Evolutionary conservation across 2,113 vertebrate species (phyloP), one percentile per base, ranked within the genome.

Genomic region (Neogobius melanostomus): DNA sequence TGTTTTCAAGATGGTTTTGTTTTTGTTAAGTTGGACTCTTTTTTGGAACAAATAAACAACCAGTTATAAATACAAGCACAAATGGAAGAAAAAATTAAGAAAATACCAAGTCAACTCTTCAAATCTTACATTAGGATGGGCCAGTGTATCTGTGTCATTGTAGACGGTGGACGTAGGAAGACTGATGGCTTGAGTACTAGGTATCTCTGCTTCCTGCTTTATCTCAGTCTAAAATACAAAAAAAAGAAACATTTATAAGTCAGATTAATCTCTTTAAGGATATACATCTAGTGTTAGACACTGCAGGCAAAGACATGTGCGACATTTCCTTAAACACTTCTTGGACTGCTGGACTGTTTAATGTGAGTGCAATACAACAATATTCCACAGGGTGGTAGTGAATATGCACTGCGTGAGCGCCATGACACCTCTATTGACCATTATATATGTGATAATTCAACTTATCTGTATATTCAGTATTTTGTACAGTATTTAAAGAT

Each of bases 121-220:
- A 71, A 16, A 15, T 85, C 97, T 95, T 93, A 98, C 98, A 5
- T 91, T 96, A 6, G 95, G 96, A 76, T 99, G 96, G 11, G 97
- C 97, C 3, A 99, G 91, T 0, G 94, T 93, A 81, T 96, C 95
- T 48, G 82, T 95, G 69, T 97, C 95, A 63, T 95, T 94, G 71
- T 99, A 99, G 70, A 95, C 94, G 85, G 98, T 99, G 59, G 93
- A 79, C 11, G 92, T 93, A 21, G 98, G 96, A 48, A 99, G 88
- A 78, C 6, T 82, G 48, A 94, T 84, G 2, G 91, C 81, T 46
- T 92, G 92, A 17, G 91, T 71, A 0, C 76, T 66, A 0, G 89
- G 86, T 1, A n/a, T 44, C 10, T 77, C 72, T 28, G 2, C 64
- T 79, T 88, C 89, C 90, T 70, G 83, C 69, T 90, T 88, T 42